Evolutionary conservation across 2,113 vertebrate species (phyloP), one percentile per base, ranked within the genome.

Genomic region (Corythornis vintsioides): DNA sequence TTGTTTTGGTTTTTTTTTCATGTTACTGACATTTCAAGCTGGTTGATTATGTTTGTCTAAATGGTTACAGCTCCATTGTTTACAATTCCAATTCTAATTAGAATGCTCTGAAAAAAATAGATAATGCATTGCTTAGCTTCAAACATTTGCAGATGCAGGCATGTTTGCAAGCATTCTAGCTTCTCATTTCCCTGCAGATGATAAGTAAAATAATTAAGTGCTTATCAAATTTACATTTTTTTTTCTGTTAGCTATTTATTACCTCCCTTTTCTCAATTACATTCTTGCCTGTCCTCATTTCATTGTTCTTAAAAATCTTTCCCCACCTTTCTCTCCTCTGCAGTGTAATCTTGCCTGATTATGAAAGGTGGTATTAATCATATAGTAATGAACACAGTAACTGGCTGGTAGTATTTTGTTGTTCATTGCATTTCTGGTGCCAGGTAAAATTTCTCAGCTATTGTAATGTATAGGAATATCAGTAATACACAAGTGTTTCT

Each of bases 131-230:
- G 8, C 31, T 25, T 64, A 40, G 19, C 26, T 89, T 66, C 59
- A 61, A 26, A 76, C 17, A 14, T 31, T 64, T 93, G 80, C 67
- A 88, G 35, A 70, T 88, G 79, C 28, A 84, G 33, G 70, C 1
- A 0, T 87, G 31, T 92, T 90, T 93, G 64, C 65, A 86, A 55
- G n/a, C 56, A 63, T 81, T 59, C 70, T 52, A 67, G 56, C 77
- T 89, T 86, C 50, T 86, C 20, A 50, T 86, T 96, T 95, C 60
- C 38, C 57, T 79, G 22, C 28, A 85, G 38, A 50, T 72, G 55
- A 85, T 83, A 87, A 82, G 42, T 38, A 92, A 93, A 95, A 76
- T 81, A 90, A 93, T 81, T 78, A 74, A 70, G 13, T 11, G 4
- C 43, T 95, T 88, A 81, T 67, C 48, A 74, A 81, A 83, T 81